A percentile compares a stretch with the other conserved stretches of the same genome.
Conservation (phyloP, 2,113 vertebrate genomes). For the Pelmatolapia mariae region DNA sequence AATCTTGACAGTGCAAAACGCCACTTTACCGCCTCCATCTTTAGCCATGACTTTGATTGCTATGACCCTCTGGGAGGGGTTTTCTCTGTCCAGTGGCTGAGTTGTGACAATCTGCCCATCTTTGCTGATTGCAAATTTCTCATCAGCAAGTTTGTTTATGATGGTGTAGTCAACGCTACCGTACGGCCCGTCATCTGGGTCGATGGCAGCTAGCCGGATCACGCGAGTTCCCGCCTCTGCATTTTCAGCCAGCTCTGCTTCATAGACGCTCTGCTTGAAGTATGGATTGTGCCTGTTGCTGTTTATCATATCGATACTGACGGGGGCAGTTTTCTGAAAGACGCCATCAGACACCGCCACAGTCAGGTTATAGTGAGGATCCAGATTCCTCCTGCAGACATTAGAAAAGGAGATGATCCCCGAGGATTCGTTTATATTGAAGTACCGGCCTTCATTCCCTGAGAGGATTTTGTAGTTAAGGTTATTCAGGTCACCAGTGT, state of each 20-base stretch:
- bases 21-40: slow-evolving; percentile 90
- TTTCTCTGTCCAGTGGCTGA: slow-evolving; percentile 89
- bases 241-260: slow-evolving; percentile 93
- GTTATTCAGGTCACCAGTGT: slow-evolving; percentile 72
- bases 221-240: slow-evolving; percentile 90
- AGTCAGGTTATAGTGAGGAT: slow-evolving; percentile 83
- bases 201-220: slow-evolving; percentile 85
- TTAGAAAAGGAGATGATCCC: slow-evolving; percentile 93
- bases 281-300: slow-evolving; percentile 87
- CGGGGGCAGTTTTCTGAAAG: slow-evolving; percentile 86
- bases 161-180: slow-evolving; percentile 94
- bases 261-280: slow-evolving; percentile 86
- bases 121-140: slow-evolving; percentile 85
- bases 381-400: slow-evolving; percentile 85
- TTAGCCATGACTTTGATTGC: slow-evolving; percentile 96
- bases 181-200: slow-evolving; percentile 87
- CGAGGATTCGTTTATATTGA: slow-evolving; percentile 89
- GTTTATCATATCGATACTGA: slow-evolving; percentile 90
- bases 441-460: slow-evolving; percentile 88
- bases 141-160: slow-evolving; percentile 91
- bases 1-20: slow-evolving; percentile 93
- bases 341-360: slow-evolving; percentile 94
- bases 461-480: slow-evolving; percentile 91
- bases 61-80: slow-evolving; percentile 87
- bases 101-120: slow-evolving; percentile 84